These are phyloP conservation scores for Caenorhabditis imperialis DNA, from an alignment of 2,888 invertebrate genomes.

Conservation along the genomic window DNA sequence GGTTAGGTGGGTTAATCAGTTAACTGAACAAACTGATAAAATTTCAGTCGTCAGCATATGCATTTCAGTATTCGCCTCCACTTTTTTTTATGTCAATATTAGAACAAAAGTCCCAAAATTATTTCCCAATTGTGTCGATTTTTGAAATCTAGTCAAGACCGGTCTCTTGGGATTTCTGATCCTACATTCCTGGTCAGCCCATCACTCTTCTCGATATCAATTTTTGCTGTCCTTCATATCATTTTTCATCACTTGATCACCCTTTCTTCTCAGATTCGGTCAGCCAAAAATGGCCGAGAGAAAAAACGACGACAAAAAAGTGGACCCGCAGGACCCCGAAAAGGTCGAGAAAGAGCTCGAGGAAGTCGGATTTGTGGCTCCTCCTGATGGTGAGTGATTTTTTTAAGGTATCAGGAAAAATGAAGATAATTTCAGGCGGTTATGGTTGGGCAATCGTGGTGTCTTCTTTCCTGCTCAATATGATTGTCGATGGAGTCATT, in stretches of 20 bases:
- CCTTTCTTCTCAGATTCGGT: constrained; percentile 23
- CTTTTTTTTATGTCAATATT: too few relatives aligned
- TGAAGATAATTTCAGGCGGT: constrained; percentile 80
- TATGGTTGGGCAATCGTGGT: constrained; percentile 95
- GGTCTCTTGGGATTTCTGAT: too few relatives aligned
- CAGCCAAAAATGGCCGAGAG: constrained; percentile 21
- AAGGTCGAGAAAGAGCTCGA: constrained; percentile 69
- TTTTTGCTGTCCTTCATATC: constrained; percentile 16
- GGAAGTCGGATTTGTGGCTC: constrained; percentile 68
- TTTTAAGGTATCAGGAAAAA: too few relatives aligned
- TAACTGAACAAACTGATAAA: too few relatives aligned
- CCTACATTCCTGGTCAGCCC: neutral
- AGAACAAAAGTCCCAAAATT: too few relatives aligned
- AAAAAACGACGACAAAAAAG: constrained; percentile 14
- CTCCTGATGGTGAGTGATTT: constrained; percentile 71
- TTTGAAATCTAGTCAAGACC: too few relatives aligned
- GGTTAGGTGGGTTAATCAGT: too few relatives aligned
- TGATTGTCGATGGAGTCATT: constrained; percentile 92
- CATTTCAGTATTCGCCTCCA: too few relatives aligned
- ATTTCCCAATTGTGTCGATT: too few relatives aligned
- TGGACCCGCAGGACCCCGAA: constrained; percentile 50
- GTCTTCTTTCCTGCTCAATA: constrained; percentile 96
- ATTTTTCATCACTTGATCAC: constrained; percentile 6
- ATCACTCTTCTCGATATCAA: neutral
- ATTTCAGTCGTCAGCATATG: too few relatives aligned